phyloP scores from a whole-genome alignment of 2,797 vertebrate genomes.

The Anisognathus igniventris region DNA sequence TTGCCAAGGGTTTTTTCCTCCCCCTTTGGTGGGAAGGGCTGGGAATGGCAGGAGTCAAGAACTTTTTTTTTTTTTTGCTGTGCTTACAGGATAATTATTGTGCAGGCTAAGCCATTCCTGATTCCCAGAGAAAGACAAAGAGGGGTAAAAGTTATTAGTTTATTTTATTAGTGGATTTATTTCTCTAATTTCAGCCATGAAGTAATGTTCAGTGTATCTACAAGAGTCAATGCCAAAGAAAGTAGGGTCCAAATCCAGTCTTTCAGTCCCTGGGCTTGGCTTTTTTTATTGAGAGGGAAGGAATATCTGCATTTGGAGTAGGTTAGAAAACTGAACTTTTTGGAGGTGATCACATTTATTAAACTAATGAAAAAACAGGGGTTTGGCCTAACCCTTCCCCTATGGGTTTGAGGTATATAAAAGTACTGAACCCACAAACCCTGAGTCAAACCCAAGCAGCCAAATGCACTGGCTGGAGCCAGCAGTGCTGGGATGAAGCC shows the following conservation, averaged over 20 bases:
- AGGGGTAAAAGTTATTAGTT: not conserved
- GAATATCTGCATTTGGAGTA: not conserved
- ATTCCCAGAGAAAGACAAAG: not conserved
- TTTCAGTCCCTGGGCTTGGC: not conserved
- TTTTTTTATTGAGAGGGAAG: not conserved
- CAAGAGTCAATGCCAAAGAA: not conserved
- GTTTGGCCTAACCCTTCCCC: not conserved
- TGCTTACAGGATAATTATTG: not conserved
- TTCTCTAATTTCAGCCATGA: slow-evolving; percentile 20
- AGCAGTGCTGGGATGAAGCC: not conserved
- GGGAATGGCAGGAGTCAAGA: not conserved
- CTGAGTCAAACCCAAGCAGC: not conserved
- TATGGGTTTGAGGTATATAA: not conserved
- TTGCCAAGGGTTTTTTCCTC: not conserved
- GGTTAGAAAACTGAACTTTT: not conserved
- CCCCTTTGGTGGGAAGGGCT: not conserved
- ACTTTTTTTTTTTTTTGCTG: not conserved
- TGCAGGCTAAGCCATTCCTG: not conserved
- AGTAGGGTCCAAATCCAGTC: not conserved
- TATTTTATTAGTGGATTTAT: not conserved
- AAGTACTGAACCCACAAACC: not conserved
- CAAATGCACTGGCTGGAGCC: not conserved
- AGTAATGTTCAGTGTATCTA: not conserved
- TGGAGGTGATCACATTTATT: not conserved
- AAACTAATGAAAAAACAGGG: not conserved